These are phyloP conservation scores for Cephus pulcher DNA, from an alignment of 2,888 invertebrate species.

Conservation along the genomic window DNA sequence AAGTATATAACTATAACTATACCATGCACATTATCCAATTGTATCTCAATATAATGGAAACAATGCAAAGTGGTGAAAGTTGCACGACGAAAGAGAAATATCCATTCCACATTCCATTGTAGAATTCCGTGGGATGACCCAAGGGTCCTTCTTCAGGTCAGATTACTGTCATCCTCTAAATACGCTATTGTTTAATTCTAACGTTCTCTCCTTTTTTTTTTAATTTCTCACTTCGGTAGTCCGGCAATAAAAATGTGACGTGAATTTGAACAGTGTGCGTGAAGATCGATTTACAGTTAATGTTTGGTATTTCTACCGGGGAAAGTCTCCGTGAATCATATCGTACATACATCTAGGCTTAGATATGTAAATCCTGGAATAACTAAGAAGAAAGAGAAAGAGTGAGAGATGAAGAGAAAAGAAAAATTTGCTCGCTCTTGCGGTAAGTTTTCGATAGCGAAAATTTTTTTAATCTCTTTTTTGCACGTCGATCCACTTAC, in stretches of 20 bases:
- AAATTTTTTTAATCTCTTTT: background rate
- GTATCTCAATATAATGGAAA: conserved; percentile 7
- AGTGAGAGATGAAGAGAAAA: background rate
- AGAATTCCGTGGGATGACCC: conserved; percentile 1
- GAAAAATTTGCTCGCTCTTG: background rate
- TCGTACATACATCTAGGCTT: background rate
- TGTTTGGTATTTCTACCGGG: background rate
- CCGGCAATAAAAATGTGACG: background rate
- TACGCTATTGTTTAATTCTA: background rate
- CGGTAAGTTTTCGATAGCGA: background rate
- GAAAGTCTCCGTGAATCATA: background rate
- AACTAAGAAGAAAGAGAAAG: background rate
- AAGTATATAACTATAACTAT: background rate
- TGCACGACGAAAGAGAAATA: conserved; percentile 5
- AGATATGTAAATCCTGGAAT: background rate
- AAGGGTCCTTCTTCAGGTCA: background rate
- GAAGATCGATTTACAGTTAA: background rate
- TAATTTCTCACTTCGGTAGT: background rate
- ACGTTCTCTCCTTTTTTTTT: background rate
- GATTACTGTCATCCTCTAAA: background rate
- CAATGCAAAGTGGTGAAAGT: conserved; percentile 23
- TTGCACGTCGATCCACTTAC: background rate
- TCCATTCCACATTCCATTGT: background rate
- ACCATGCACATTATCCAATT: background rate
- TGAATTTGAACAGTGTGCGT: background rate